Evolutionary conservation across 2,113 vertebrate genomes (phyloP), one percentile per base, ranked within the genome.

Genomic region (Leuciscus idus): DNA sequence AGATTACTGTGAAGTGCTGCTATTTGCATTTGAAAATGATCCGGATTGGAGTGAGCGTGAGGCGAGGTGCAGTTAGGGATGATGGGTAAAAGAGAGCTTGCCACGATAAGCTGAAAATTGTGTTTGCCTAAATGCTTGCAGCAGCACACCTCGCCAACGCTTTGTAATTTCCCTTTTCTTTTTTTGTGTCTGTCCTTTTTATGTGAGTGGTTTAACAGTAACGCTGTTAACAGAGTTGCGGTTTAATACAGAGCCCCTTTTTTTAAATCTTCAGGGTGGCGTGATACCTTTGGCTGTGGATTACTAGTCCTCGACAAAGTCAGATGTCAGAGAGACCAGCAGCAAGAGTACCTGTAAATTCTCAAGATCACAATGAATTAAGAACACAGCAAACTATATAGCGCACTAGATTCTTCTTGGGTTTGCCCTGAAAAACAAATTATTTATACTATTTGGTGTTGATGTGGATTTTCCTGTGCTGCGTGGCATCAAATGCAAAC

Each of bases 21-120:
- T 88, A 91, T 91, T 89, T 89, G 88, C 90, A 91, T 89, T 89
- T 91, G 90, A 89, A 91, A 91, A 91, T 91, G 88, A 91, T 91
- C 88, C 87, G 87, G 87, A 87, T 90, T 91, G 90, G 87, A 87
- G 87, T 87, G 87, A 89, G 85, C 79, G 80, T 80, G 83, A 89
- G 87, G 80, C 87, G 86, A 89, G 88, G 85, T 87, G 86, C 84
- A 87, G 85, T 84, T 89, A 87, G 88, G 87, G 88, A 87, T 89
- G 89, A 91, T 88, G 88, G 87, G 88, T 83, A 74, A 89, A 90
- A 81, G 84, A 88, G 87, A 86, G 76, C 85, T 84, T 84, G 87
- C 84, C 87, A 82, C 77, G 84, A 90, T 88, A 90, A 91, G 88
- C 88, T 89, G 79, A 83, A 91, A 91, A 90, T 89, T 89, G 88